Evolutionary conservation across 2,113 vertebrate species (phyloP), one percentile per base, ranked within the genome.

Genomic region (Phrynocephalus versicolor): DNA sequence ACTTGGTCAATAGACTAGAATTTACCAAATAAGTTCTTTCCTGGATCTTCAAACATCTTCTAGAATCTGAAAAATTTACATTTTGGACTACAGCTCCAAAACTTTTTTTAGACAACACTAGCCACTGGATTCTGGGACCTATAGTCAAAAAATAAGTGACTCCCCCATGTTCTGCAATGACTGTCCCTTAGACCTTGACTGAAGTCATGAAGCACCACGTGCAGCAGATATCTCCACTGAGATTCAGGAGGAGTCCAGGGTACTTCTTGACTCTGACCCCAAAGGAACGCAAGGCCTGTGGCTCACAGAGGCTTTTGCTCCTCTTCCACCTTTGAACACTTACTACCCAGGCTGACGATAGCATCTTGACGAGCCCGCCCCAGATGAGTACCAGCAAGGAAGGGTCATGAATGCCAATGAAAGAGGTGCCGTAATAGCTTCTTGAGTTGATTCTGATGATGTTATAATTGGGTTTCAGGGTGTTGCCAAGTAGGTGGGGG

Each of bases 381-480:
- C 85, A 57, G 18, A 55, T 15, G 27, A 73, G 35, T 81, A 41
- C 41, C 27, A 18, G 60, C 79, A 86, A 39, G 25, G 23, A 74
- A 30, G 6, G 10, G 16, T 58, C 70, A 81, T 33, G 57, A 65
- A 39, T 25, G 7, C 3, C n/a, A 9, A 55, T 55, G 23, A 76
- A 76, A 84, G 62, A 84, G n/a, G 73, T 30, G 15, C 73, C 73
- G 10, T 77, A 84, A 77, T 37, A 67, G 73, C 67, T 84, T 84
- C 73, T 84, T 67, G n/a, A 84, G 60, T 30, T 84, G 83, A 77
- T 84, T 84, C 25, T 76, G 41, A 84, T 84, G 62, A 84, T 67
- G 82, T 67, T 84, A 77, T 77, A 84, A 84, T 84, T 84, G 73
- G 73, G 62, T 84, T 84, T 84, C 83, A 77, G 83, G 73, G 83